Conservation (phyloP, 2,888 invertebrate species). For the Apamea anceps region DNA sequence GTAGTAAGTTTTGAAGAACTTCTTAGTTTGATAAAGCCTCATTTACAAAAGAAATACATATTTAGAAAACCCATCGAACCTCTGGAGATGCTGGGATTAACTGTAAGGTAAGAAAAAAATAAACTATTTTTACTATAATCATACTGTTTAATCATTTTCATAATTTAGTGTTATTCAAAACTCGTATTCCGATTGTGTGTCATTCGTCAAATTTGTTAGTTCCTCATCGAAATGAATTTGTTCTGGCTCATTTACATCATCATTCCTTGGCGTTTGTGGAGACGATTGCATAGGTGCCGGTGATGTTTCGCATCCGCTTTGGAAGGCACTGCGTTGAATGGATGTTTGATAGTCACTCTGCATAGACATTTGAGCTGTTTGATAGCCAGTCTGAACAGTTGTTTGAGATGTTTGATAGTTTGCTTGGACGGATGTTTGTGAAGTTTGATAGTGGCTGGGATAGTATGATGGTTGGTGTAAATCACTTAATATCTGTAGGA, state of each 20-base stretch:
- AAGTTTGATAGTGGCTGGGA: conserved; percentile 37
- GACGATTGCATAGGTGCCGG: conserved; percentile 37
- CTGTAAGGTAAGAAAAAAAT: conserved; percentile 34
- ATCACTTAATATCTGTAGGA: conserved; percentile 43
- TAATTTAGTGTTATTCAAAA: conserved; percentile 46
- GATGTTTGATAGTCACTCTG: conserved; percentile 35
- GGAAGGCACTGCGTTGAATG: conserved; percentile 36
- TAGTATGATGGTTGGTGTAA: conserved; percentile 42
- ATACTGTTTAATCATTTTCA: conserved; percentile 40
- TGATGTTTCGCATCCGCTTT: conserved; percentile 38
- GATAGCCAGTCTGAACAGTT: conserved; percentile 28
- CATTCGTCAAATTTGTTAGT: conserved; percentile 39
- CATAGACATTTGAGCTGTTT: conserved; percentile 28
- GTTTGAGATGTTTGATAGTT: conserved; percentile 29
- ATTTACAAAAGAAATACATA: conserved; percentile 37
- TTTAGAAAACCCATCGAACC: conserved; percentile 37
- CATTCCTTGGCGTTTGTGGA: conserved; percentile 39
- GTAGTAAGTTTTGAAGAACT: conserved; percentile 45
- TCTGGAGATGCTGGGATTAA: conserved; percentile 39
- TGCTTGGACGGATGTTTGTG: conserved; percentile 14
- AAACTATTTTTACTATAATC: conserved; percentile 32
- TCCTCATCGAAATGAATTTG: conserved; percentile 36
- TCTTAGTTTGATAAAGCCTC: conserved; percentile 34
- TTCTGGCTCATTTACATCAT: conserved; percentile 37
- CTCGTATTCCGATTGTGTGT: conserved; percentile 39